Conservation (phyloP, 2,888 invertebrate genomes). For the Apodemia mormo region DNA sequence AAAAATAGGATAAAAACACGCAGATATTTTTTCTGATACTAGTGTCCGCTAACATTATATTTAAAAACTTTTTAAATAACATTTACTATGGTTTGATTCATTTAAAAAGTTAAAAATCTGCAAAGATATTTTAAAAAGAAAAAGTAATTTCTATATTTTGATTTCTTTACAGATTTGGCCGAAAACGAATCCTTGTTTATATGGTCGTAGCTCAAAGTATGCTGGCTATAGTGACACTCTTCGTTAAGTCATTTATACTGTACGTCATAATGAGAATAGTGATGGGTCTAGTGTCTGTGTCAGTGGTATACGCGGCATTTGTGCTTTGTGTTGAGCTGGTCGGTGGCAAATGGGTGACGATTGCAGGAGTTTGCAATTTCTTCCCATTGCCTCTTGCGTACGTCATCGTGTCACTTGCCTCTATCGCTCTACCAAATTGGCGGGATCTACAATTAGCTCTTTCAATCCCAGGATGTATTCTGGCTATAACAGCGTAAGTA, state of each 20-base stretch:
- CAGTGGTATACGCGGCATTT: conserved; percentile 90
- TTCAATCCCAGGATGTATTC: conserved; percentile 86
- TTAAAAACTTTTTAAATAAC: no score
- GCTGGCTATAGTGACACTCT: conserved; percentile 85
- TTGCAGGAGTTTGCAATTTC: conserved; percentile 90
- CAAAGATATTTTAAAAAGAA: no score
- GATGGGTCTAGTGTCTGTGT: conserved; percentile 89
- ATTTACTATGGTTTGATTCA: no score
- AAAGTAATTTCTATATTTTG: no score
- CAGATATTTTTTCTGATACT: no score
- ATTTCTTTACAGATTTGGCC: conserved; percentile 82
- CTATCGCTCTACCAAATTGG: conserved; percentile 87
- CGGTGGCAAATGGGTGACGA: conserved; percentile 90
- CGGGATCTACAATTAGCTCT: conserved; percentile 86
- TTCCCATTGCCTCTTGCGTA: conserved; percentile 90
- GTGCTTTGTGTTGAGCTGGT: conserved; percentile 90
- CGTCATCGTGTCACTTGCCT: conserved; percentile 87
- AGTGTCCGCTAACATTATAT: no score
- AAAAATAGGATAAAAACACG: no score
- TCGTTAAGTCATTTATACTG: conserved; percentile 86
- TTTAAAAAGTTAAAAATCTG: no score
- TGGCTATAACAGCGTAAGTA: conserved; percentile 85
- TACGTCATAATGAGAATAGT: conserved; percentile 86
- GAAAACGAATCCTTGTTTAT: conserved; percentile 88
- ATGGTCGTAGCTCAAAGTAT: conserved; percentile 86